A percentile compares a stretch with the other conserved stretches of the same genome.
Conservation (phyloP, 2,888 invertebrate genomes). For the Eupithecia abbreviata region DNA sequence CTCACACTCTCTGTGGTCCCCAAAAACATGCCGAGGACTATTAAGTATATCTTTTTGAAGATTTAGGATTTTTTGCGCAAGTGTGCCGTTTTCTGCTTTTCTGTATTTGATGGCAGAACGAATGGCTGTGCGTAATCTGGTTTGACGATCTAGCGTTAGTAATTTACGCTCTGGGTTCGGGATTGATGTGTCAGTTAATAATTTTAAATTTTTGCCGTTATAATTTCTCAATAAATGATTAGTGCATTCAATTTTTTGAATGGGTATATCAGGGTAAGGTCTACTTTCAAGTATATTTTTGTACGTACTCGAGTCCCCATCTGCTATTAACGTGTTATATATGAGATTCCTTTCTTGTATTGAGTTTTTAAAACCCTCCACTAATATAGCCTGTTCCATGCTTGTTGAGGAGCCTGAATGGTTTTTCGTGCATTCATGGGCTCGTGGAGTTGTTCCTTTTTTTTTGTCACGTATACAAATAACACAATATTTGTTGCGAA, state of each 20-base stretch:
- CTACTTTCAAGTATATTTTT: conserved; percentile 39
- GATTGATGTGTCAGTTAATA: conserved; percentile 32
- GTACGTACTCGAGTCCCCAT: conserved; percentile 39
- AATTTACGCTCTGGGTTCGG: conserved; percentile 24
- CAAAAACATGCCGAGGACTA: conserved; percentile 27
- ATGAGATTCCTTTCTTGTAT: conserved; percentile 33
- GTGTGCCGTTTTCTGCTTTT: conserved; percentile 15
- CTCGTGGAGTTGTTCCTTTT: conserved; percentile 21
- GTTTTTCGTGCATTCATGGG: conserved; percentile 39
- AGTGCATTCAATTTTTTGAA: conserved; percentile 31
- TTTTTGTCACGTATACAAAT: conserved; percentile 32
- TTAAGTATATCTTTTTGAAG: conserved; percentile 26
- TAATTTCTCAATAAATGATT: conserved; percentile 38
- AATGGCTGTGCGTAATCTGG: conserved; percentile 20
- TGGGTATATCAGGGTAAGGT: conserved; percentile 21
- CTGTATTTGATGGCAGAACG: conserved; percentile 18
- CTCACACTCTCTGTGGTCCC: conserved; percentile 22
- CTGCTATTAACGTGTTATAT: conserved; percentile 36
- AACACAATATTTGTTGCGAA: conserved; percentile 41
- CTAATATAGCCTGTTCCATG: conserved; percentile 41
- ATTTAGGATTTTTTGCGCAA: conserved; percentile 14
- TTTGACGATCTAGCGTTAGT: conserved; percentile 17
- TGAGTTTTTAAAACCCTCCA: conserved; percentile 41
- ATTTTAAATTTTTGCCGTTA: conserved; percentile 29
- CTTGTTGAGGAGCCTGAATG: conserved; percentile 40